Evolutionary conservation across 1,140 invertebrate genomes (phyloP).

Genomic region (Bombus waltoni): DNA sequence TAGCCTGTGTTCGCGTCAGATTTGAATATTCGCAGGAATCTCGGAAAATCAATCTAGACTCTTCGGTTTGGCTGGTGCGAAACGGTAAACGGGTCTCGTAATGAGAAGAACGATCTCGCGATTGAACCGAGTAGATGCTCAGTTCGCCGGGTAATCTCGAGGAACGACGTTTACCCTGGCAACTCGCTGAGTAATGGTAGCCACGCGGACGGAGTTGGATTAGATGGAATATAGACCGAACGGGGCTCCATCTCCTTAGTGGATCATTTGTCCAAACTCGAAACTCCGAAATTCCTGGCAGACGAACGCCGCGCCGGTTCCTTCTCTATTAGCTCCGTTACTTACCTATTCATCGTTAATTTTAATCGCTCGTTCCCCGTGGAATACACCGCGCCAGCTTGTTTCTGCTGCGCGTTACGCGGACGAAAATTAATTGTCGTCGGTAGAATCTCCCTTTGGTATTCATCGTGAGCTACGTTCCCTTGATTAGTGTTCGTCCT

Average conservation of each 20-base stretch:
- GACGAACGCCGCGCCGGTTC: no score
- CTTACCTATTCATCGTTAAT: slow-evolving; percentile 50
- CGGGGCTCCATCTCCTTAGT: slow-evolving; percentile 60
- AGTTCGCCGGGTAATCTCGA: slow-evolving; percentile 33
- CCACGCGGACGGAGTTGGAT: slow-evolving; percentile 56
- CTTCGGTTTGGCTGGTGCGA: no score
- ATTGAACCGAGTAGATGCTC: slow-evolving; percentile 31
- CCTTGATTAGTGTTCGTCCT: not conserved
- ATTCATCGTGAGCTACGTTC: not conserved
- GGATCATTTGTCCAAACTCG: slow-evolving; percentile 65
- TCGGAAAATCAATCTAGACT: not conserved
- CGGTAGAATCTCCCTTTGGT: not conserved
- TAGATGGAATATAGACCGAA: slow-evolving; percentile 58
- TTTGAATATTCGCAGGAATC: not conserved
- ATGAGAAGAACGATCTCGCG: slow-evolving; percentile 6
- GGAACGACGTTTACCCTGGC: slow-evolving; percentile 17
- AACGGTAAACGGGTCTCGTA: slow-evolving; percentile 11
- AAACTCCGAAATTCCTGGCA: slow-evolving; percentile 52
- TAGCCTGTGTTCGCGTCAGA: no score
- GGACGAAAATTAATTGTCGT: slow-evolving; percentile 31
- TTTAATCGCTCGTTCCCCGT: slow-evolving; percentile 54
- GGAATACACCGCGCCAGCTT: not conserved
- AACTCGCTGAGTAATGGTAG: slow-evolving; percentile 46
- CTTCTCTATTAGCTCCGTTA: slow-evolving; percentile 16
- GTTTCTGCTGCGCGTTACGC: not conserved